Conservation (phyloP, 2,888 invertebrate genomes). For the Phyllotreta striolata region DNA sequence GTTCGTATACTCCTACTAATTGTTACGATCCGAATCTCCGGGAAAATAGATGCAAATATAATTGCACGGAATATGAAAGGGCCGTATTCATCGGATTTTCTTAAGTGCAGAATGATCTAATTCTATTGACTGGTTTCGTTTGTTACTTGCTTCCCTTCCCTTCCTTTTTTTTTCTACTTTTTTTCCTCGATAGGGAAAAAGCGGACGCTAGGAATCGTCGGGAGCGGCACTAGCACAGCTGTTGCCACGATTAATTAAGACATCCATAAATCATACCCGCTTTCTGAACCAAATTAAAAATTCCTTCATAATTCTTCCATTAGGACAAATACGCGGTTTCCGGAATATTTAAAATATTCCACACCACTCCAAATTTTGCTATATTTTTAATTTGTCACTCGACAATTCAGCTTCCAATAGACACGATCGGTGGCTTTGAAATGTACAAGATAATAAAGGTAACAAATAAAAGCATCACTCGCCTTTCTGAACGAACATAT, state of each 20-base stretch:
- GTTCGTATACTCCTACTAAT: neutral
- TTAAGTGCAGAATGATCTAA: constrained; percentile 32
- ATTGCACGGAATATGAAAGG: constrained; percentile 1
- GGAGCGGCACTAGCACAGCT: constrained; percentile 41
- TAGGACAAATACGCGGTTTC: constrained; percentile 47
- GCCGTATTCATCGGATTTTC: neutral
- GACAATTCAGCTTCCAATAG: too few species aligned
- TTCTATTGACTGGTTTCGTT: constrained; percentile 35
- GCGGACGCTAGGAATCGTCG: constrained; percentile 34
- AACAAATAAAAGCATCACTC: too few species aligned
- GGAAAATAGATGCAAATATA: neutral
- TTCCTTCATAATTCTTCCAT: constrained; percentile 53
- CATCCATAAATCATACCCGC: constrained; percentile 54
- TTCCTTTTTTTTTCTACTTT: constrained; percentile 20
- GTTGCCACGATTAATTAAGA: constrained; percentile 54
- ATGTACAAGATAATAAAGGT: too few species aligned
- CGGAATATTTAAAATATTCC: neutral
- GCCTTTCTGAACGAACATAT: too few species aligned
- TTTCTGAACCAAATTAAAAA: constrained; percentile 54
- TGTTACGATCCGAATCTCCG: neutral
- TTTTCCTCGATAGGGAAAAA: constrained; percentile 8
- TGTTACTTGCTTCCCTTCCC: constrained; percentile 22
- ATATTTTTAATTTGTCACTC: too few species aligned
- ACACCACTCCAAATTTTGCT: neutral
- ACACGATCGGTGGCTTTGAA: too few species aligned